Evolutionary conservation across 2,888 invertebrate species (phyloP).

Genomic region (Tridacna crocea): DNA sequence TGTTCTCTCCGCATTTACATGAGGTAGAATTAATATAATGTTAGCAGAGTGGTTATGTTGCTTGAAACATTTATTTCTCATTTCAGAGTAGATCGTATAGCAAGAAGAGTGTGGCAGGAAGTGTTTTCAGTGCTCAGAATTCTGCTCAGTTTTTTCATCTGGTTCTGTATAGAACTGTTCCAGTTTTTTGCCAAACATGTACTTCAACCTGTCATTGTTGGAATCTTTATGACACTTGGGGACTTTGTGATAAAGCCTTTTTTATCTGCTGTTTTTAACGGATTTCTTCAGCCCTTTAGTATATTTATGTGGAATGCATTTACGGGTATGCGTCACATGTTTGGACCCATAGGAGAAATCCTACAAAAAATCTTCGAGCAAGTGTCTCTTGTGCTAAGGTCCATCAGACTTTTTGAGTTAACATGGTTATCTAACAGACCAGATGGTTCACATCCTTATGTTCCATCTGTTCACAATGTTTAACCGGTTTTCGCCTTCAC

Average conservation of each 20-base stretch:
- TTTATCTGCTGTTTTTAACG: slow-evolving; percentile 68
- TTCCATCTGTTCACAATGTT: background rate
- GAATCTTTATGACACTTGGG: slow-evolving; percentile 64
- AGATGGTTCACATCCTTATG: slow-evolving; percentile 10
- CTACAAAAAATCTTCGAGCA: slow-evolving; percentile 57
- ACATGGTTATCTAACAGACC: slow-evolving; percentile 52
- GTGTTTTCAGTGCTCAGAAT: slow-evolving; percentile 66
- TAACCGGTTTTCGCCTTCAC: background rate
- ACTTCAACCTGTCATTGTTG: slow-evolving; percentile 66
- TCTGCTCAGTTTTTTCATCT: slow-evolving; percentile 63
- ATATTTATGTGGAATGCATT: slow-evolving; percentile 72
- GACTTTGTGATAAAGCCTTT: slow-evolving; percentile 70
- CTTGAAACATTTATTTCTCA: background rate
- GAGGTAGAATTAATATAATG: no score
- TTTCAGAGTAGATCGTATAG: slow-evolving; percentile 66
- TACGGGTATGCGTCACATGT: slow-evolving; percentile 66
- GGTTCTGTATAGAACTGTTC: slow-evolving; percentile 66
- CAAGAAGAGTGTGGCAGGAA: slow-evolving; percentile 67
- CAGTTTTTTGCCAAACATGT: slow-evolving; percentile 63
- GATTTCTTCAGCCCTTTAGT: slow-evolving; percentile 66
- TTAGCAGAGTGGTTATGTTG: no score
- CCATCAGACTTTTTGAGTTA: slow-evolving; percentile 64
- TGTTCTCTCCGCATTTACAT: no score
- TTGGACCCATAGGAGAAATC: slow-evolving; percentile 67
- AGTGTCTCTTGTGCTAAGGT: slow-evolving; percentile 64